These are phyloP conservation scores for Nymphalis urticae DNA, from an alignment of 2,888 invertebrate genomes.

Conservation along the genomic window DNA sequence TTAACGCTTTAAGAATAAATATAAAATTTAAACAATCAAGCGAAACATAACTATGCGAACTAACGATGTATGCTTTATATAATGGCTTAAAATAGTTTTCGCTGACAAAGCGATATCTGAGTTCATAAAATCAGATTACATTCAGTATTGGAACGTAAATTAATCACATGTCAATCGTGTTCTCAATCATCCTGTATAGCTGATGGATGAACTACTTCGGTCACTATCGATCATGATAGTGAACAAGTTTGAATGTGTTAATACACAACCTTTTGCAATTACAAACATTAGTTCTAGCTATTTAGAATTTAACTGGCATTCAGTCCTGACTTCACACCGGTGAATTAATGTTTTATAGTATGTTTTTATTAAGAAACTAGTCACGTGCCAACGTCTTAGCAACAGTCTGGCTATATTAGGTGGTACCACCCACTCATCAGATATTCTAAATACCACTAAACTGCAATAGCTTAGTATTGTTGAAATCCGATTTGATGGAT, in stretches of 20 bases:
- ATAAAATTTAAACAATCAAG: too few relatives aligned
- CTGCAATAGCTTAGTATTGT: too few relatives aligned
- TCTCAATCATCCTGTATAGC: constrained; percentile 4
- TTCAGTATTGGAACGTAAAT: not conserved
- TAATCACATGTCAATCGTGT: constrained; percentile 5
- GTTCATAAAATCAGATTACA: constrained; percentile 1
- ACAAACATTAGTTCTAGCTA: not conserved
- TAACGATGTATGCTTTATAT: too few relatives aligned
- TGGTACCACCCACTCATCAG: too few relatives aligned
- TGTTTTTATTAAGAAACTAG: too few relatives aligned
- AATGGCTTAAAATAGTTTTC: not conserved
- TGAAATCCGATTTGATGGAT: too few relatives aligned
- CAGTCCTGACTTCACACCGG: too few relatives aligned
- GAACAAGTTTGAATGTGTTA: not conserved
- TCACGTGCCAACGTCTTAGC: too few relatives aligned
- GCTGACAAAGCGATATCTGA: not conserved
- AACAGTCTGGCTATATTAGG: too few relatives aligned
- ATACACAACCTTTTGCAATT: not conserved
- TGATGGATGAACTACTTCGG: not conserved
- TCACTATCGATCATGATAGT: not conserved
- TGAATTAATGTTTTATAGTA: too few relatives aligned
- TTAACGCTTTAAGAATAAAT: not conserved
- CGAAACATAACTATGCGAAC: too few relatives aligned
- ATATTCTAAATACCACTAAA: too few relatives aligned
- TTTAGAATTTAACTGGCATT: not conserved